A percentile compares a stretch with the other conserved stretches of the same genome.
Conservation (phyloP, 53 echinoderm and acorn worm genomes). For the Henricia sp. region DNA sequence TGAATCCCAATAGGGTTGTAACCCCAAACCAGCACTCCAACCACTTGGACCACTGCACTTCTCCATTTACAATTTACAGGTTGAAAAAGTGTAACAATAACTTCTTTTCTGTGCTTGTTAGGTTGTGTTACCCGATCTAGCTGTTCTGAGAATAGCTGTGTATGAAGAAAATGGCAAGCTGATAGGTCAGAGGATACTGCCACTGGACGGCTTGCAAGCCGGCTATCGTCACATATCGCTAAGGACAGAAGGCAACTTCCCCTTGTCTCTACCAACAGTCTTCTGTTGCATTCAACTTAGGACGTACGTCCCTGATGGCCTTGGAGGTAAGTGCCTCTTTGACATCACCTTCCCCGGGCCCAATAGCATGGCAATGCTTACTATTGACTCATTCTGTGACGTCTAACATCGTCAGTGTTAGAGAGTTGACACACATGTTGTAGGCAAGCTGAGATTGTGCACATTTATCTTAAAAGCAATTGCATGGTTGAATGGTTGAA, state of each 20-base stretch:
- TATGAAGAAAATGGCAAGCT: conserved; percentile 97
- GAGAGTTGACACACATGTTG: too few species aligned
- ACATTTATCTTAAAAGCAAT: too few species aligned
- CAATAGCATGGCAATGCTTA: too few species aligned
- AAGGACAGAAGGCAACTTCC: conserved; percentile 96
- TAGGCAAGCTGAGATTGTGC: too few species aligned
- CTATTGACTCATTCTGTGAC: too few species aligned
- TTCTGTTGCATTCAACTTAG: conserved; percentile 98
- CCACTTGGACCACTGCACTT: too few species aligned
- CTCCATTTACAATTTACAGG: too few species aligned
- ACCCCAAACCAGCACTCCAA: too few species aligned
- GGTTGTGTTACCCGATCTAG: conserved; percentile 98
- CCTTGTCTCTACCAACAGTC: conserved; percentile 90
- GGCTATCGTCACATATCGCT: conserved; percentile 98
- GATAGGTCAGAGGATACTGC: conserved; percentile 95
- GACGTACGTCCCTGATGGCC: conserved; percentile 97
- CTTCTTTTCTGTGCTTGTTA: conserved; percentile 3
- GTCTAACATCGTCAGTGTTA: too few species aligned
- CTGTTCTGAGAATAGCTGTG: conserved; percentile 94
- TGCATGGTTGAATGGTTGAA: too few species aligned
- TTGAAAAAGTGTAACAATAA: too few species aligned
- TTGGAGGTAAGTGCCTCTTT: conserved; percentile 86
- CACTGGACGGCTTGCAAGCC: conserved; percentile 95
- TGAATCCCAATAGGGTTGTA: too few species aligned
- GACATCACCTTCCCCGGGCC: neutral